Base-by-base conservation (phyloP, 2,888 invertebrate genomes). In the Petrolisthes manimaculis region DNA sequence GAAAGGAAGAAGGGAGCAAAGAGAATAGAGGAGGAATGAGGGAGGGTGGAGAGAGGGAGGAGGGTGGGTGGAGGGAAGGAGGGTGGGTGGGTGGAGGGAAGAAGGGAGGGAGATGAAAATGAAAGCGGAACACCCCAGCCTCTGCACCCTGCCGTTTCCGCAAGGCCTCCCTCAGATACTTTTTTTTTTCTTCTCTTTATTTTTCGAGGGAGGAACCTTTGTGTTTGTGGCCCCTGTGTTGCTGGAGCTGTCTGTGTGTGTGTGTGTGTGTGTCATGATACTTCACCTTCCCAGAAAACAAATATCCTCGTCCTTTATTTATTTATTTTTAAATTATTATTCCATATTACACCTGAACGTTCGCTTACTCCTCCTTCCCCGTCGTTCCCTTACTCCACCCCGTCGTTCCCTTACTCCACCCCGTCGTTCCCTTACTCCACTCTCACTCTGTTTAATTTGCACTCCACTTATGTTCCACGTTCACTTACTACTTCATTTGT, bases 61-160 rank as follows among this genome's bases (percentile, higher is more conserved):
- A 75, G 75, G 75, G 51, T 24, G 77, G 71, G 71, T 71, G 21
- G 8, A n/a, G 24, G 12, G 24, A 37, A 61, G 51, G 61, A n/a
- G 71, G 21, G 61, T 61, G 78, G 18, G 18, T 9, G 24, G 21
- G 55, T 5, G 55, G 21, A 79, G 18, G 55, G 9, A 37, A 14
- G 55, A 55, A 18, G 55, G 56, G 55, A 79, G 61, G 71, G 56
- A 21, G n/a, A 24, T 53, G 9, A 9, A 79, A 55, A 79, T 55
- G 79, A 79, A 55, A 53, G 79, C 79, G 18, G 37, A 24, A 79
- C 24, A 37, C 53, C 77, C 77, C 61, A 12, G 12, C 61, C 61
- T 61, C 18, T 61, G 12, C 61, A 61, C 61, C 61, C 61, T 61
- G 61, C 61, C 9, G 61, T 61, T 61, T 61, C 61, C 61, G 61